A percentile compares a stretch with the other conserved stretches of the same genome.
These are phyloP conservation scores for Liasis olivaceus DNA, from an alignment of 2,797 vertebrate genomes.

Conservation along the genomic window DNA sequence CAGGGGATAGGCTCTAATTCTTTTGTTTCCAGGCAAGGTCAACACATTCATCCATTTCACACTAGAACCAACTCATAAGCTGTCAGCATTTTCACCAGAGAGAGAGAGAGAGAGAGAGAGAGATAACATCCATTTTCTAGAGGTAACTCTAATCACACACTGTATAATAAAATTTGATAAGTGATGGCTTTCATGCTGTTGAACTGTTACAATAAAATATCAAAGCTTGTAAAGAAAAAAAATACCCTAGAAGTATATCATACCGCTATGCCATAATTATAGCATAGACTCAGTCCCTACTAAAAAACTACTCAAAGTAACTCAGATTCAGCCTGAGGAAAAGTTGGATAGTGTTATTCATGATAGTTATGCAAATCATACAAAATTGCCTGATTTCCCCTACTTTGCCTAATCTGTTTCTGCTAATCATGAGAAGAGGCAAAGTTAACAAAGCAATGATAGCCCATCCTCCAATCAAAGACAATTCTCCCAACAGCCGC, in stretches of 20 bases:
- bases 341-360: background rate
- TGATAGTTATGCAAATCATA: background rate
- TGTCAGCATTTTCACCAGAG: background rate
- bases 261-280: background rate
- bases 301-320: background rate
- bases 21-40: background rate
- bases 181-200: background rate
- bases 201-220: slow-evolving; percentile 1
- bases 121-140: background rate
- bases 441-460: background rate
- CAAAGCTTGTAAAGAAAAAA: background rate
- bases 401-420: background rate
- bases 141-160: background rate
- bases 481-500: background rate
- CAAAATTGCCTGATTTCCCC: background rate
- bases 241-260: background rate
- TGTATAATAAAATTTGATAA: background rate
- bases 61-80: background rate
- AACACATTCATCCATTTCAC: background rate
- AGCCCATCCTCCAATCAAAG: background rate
- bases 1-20: background rate
- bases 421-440: slow-evolving; percentile 2
- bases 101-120: background rate
- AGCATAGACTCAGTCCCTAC: background rate
- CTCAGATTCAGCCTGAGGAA: background rate